phyloP scores from a whole-genome alignment of 2,888 invertebrate species.

The Napeogenes inachia region DNA sequence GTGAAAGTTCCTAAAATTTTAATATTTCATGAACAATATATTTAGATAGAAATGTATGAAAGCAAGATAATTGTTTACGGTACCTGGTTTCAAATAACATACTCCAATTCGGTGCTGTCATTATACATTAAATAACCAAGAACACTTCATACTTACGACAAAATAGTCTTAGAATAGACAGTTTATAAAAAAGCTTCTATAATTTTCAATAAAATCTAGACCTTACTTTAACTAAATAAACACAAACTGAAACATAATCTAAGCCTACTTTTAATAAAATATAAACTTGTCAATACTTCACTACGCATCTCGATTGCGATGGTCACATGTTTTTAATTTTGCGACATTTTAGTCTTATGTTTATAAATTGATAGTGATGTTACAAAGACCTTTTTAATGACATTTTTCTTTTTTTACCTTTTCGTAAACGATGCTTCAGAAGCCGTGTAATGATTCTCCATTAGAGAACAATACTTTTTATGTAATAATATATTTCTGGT shows the following conservation, averaged over 20 bases:
- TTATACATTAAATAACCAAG: conserved; percentile 3
- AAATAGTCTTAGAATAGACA: neutral
- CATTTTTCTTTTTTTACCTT: conserved; percentile 32
- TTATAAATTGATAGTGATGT: neutral
- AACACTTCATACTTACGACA: neutral
- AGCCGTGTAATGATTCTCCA: conserved; percentile 43
- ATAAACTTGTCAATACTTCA: too few species aligned
- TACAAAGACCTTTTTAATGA: conserved; percentile 26
- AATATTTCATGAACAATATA: conserved; percentile 5
- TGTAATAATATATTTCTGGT: conserved; percentile 26
- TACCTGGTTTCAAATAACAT: conserved; percentile 19
- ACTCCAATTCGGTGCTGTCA: conserved; percentile 5
- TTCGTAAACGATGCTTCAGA: conserved; percentile 35
- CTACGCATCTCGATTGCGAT: too few species aligned
- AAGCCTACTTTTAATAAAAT: too few species aligned
- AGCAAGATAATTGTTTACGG: conserved; percentile 25
- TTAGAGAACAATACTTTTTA: conserved; percentile 36
- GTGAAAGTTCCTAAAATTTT: conserved; percentile 4
- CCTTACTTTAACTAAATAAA: too few species aligned
- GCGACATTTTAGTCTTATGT: conserved; percentile 1
- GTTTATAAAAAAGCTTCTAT: neutral
- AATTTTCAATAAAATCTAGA: too few species aligned
- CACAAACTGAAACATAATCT: too few species aligned
- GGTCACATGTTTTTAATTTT: neutral
- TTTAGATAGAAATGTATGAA: conserved; percentile 15